Base-by-base conservation (phyloP, 2,797 vertebrate genomes). In the Xenentodon cancila region DNA sequence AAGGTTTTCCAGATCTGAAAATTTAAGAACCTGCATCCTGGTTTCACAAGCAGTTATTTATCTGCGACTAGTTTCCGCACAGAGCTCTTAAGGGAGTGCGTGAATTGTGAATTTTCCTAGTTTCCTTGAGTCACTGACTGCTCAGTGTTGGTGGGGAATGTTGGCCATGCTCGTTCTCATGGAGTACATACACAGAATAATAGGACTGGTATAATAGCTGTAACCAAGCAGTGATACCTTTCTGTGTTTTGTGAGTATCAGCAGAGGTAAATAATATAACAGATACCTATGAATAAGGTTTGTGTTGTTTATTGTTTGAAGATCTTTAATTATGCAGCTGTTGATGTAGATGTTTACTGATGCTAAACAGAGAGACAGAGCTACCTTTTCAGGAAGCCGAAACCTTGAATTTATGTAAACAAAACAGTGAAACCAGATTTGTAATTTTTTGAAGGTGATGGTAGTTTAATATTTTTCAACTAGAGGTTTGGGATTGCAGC, bases 301-400 rank as follows among this genome's bases (percentile, higher is more conserved):
- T 2, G n/a, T 45, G n/a, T 40, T 55, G 37, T 58, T 64, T 63
- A 53, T 53, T 60, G 46, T 62, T 44, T 25, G 40, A 46, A 9
- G 44, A 20, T 67, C 25, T 73, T 43, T 44, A 19, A 44, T 55
- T 59, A 47, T 46, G 18, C 19, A 22, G 18, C 9, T 40, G 22
- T 45, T 42, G 13, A 59, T 27, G 1, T 22, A 21, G 37, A 13
- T 34, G 27, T 59, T n/a, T 15, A 9, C 34, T 12, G 9, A 37
- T 11, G 18, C 46, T 20, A 18, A 50, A 57, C 12, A 47, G 7
- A 47, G 7, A 9, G 40, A 37, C 7, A 30, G 49, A 54, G 51
- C 1, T 0, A 11, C 0, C 3, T 30, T n/a, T 48, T 13, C 40
- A 48, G 12, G 5, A 18, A 21, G 4, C 19, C 0, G 30, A 32